A percentile compares a stretch with the other conserved stretches of the same genome.
phyloP scores from a whole-genome alignment of 2,113 vertebrate genomes.

The Strix aluco region DNA sequence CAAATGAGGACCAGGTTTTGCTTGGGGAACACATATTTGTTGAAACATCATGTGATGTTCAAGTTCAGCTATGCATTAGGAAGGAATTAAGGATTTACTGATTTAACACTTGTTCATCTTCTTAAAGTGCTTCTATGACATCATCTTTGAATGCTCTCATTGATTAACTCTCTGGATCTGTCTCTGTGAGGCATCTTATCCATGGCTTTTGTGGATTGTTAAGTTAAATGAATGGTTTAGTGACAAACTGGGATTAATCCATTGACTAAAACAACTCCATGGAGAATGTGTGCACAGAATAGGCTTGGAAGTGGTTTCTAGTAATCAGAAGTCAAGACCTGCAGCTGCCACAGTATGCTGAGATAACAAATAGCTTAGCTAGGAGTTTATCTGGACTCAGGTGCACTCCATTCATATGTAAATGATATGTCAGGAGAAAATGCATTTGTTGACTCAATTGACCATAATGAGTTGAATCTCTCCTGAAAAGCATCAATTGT shows the following conservation, averaged over 20 bases:
- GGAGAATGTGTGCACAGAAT: background rate
- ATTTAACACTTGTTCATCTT: slow-evolving; percentile 53
- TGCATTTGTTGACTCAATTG: background rate
- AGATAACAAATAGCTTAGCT: background rate
- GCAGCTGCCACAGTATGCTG: background rate
- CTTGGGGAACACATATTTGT: background rate
- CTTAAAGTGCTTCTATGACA: slow-evolving; percentile 45
- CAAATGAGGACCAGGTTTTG: background rate
- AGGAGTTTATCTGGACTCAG: background rate
- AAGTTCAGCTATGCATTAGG: background rate
- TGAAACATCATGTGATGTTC: background rate
- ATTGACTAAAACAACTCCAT: background rate
- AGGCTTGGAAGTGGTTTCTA: background rate
- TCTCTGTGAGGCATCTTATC: background rate
- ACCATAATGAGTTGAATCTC: background rate
- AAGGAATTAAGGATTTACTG: slow-evolving; percentile 44
- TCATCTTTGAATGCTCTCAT: slow-evolving; percentile 28
- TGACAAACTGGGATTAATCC: slow-evolving; percentile 17
- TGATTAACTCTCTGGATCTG: slow-evolving; percentile 21
- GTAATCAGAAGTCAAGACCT: background rate
- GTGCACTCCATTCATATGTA: background rate
- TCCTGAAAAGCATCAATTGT: background rate
- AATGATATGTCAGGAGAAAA: background rate
- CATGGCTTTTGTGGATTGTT: background rate
- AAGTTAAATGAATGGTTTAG: slow-evolving; percentile 50